A percentile compares a stretch with the other conserved stretches of the same genome.
These are phyloP conservation scores for Aurelia aurita complex sp. Pacific DNA, from an alignment of 30 jellyfish, hydroid and myxozoan species.

Conservation along the genomic window DNA sequence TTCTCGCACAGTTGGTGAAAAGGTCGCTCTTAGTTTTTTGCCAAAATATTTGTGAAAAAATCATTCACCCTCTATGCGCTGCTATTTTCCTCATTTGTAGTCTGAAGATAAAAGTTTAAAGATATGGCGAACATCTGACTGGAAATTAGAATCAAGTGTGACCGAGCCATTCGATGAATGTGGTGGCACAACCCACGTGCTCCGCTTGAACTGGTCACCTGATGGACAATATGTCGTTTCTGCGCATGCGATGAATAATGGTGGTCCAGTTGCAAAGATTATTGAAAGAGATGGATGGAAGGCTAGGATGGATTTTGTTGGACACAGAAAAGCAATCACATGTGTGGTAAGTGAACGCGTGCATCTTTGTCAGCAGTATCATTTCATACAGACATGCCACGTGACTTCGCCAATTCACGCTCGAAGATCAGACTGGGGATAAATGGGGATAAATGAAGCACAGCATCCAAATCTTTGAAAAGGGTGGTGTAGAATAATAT, in stretches of 20 bases:
- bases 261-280: conserved; percentile 98
- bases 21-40: no score
- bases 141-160: conserved; percentile 81
- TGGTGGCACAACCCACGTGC: conserved; percentile 93
- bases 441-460: no score
- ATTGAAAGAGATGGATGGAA: conserved; percentile 97
- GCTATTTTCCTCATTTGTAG: conserved; percentile 19
- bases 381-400: no score
- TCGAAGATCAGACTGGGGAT: no score
- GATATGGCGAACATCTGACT: conserved; percentile 88
- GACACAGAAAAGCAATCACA: conserved; percentile 96
- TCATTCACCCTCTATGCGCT: no score
- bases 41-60: no score
- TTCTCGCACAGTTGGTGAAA: no score
- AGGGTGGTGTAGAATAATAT: no score
- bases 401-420: no score
- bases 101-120: conserved; percentile 93
- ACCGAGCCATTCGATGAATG: conserved; percentile 94
- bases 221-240: conserved; percentile 98
- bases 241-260: conserved; percentile 99
- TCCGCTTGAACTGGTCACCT: conserved; percentile 98
- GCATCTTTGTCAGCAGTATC: no score
- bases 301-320: conserved; percentile 96
- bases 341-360: conserved; percentile 77
- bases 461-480: no score